phyloP scores from a whole-genome alignment of 2,888 invertebrate genomes.

The Idaea straminata region DNA sequence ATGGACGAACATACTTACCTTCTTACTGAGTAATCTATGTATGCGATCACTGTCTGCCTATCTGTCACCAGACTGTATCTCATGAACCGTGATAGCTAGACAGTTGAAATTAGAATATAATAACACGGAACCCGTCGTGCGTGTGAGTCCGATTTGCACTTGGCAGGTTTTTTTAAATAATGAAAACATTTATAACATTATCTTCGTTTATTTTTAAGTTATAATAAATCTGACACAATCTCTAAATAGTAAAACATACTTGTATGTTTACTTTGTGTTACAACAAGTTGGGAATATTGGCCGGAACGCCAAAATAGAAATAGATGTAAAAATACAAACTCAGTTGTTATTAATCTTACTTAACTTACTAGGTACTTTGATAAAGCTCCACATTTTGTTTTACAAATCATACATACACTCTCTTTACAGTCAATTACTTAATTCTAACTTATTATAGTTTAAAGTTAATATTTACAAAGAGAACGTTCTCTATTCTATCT shows the following conservation, averaged over 20 bases:
- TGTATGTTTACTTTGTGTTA: constrained; percentile 55
- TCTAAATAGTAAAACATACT: constrained; percentile 49
- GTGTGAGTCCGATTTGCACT: too few species aligned
- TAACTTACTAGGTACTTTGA: constrained; percentile 76
- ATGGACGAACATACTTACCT: too few species aligned
- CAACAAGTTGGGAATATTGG: constrained; percentile 61
- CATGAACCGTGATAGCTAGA: too few species aligned
- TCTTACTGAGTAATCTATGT: too few species aligned
- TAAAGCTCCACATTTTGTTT: constrained; percentile 80
- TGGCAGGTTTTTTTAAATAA: constrained; percentile 25
- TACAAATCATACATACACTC: constrained; percentile 78
- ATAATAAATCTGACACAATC: constrained; percentile 73
- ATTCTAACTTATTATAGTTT: constrained; percentile 40
- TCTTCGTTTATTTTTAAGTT: constrained; percentile 72
- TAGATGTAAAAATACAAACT: constrained; percentile 79
- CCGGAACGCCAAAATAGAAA: constrained; percentile 64
- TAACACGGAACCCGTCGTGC: too few species aligned
- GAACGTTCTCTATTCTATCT: constrained; percentile 61
- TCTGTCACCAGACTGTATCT: too few species aligned
- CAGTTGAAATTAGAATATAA: too few species aligned
- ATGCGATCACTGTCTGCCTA: too few species aligned
- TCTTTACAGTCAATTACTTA: constrained; percentile 75
- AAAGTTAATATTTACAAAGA: constrained; percentile 71
- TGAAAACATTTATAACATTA: constrained; percentile 49
- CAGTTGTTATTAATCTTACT: constrained; percentile 67